Base-by-base conservation (phyloP, 2,113 vertebrate species). In the Neodontobutis hainanensis region DNA sequence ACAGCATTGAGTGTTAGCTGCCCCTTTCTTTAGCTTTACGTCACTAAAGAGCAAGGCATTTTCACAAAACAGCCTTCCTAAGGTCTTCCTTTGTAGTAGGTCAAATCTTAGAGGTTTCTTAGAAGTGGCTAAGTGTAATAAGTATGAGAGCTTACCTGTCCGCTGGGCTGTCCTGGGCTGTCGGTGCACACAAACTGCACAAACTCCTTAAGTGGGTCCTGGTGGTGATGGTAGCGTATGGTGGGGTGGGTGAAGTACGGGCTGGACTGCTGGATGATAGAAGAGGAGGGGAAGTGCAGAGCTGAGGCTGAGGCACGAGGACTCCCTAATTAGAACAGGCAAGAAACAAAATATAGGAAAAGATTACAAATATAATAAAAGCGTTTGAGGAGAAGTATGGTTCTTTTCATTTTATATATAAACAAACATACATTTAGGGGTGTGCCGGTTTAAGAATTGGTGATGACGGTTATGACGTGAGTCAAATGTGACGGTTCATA, bases 251-350 rank as follows among this genome's bases (percentile, higher is more conserved):
- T 95, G 91, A 97, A 97, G 88, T 97, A 98, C 6, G 96, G 96
- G 90, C 95, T 96, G 83, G 96, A 96, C 90, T 98, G 96, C 92
- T 97, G 96, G 90, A 98, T 97, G 91, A 98, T 96, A 89, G 96
- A 97, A 38, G 95, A 95, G 69, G 96, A 97, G 73, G 96, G 96
- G 92, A 98, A 98, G 92, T 97, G 96, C 90, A 98, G 93, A 73
- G 96, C 95, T 19, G 96, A 98, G n/a, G 96, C 95, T 16, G 96
- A 94, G 90, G 95, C 96, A 88, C 96, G 93, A 68, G 96, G 96
- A 87, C 96, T 97, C 90, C 96, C 96, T 97, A 91, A 32, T 27
- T 67, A 76, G 62, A 51, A 58, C 42, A 27, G 45, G 14, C 15
- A 6, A 49, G 38, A 74, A 32, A 73, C 15, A 75, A 63, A 75